Conservation (phyloP, 2,797 vertebrate genomes). For the Brotula barbata region DNA sequence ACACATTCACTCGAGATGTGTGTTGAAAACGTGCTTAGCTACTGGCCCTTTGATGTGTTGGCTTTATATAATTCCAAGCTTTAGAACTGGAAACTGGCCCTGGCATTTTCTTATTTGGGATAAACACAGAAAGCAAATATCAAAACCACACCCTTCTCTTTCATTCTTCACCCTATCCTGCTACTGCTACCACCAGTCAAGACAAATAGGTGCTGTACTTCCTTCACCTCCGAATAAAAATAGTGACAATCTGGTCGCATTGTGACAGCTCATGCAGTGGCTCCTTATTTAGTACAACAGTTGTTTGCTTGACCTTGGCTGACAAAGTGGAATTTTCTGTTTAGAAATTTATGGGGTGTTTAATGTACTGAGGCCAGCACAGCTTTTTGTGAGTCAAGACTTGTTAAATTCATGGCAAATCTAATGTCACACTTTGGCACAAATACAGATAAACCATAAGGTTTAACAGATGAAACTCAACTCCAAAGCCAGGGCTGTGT, state of each 20-base stretch:
- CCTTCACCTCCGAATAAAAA: slow-evolving; percentile 64
- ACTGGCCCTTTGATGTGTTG: too few relatives aligned
- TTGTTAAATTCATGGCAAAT: slow-evolving; percentile 43
- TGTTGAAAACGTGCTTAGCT: too few relatives aligned
- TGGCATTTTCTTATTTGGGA: slow-evolving; percentile 31
- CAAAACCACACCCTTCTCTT: slow-evolving; percentile 45
- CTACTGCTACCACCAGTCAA: slow-evolving; percentile 54
- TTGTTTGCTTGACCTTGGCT: slow-evolving; percentile 29
- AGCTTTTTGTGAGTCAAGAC: slow-evolving; percentile 20
- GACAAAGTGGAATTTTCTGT: slow-evolving; percentile 20
- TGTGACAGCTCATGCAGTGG: slow-evolving; percentile 10
- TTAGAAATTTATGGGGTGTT: slow-evolving; percentile 48
- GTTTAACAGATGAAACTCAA: slow-evolving; percentile 46
- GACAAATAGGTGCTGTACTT: slow-evolving; percentile 57
- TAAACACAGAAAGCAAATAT: slow-evolving; percentile 39
- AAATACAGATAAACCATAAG: slow-evolving; percentile 40
- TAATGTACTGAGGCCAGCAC: slow-evolving; percentile 26
- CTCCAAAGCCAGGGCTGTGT: slow-evolving; percentile 29
- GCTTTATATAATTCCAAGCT: too few relatives aligned
- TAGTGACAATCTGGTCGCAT: slow-evolving; percentile 34
- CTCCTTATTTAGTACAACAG: slow-evolving; percentile 17
- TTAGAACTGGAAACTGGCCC: background rate
- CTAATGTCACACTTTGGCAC: slow-evolving; percentile 41
- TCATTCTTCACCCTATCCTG: slow-evolving; percentile 63
- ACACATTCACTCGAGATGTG: too few relatives aligned